Conservation (phyloP, 2,797 vertebrate species). For the Sebastes cheni region DNA sequence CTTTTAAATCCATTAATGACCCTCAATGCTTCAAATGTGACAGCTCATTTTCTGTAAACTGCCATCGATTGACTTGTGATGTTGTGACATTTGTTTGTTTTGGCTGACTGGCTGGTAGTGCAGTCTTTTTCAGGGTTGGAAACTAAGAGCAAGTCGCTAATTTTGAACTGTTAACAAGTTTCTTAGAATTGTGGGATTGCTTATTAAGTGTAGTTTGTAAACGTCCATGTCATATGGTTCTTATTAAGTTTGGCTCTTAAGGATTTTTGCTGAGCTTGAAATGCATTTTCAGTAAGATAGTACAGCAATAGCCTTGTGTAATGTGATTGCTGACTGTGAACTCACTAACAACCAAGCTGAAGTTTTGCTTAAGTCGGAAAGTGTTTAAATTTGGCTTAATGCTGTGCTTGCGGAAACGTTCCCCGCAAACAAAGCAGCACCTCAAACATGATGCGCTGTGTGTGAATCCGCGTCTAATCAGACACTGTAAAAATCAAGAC, state of each 20-base stretch:
- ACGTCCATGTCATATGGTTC: background rate
- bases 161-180: background rate
- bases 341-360: background rate
- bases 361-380: background rate
- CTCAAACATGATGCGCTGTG: background rate
- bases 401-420: background rate
- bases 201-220: background rate
- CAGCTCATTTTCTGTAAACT: conserved; percentile 2
- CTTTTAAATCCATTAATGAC: conserved; percentile 28
- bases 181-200: background rate
- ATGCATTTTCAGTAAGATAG: background rate
- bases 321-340: background rate
- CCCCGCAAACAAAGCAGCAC: background rate
- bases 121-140: background rate
- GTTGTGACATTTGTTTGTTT: conserved; percentile 4
- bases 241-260: background rate
- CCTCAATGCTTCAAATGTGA: background rate
- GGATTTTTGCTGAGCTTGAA: background rate
- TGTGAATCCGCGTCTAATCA: background rate
- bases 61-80: background rate
- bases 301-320: background rate
- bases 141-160: background rate
- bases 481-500: background rate
- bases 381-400: background rate
- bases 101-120: background rate